These are phyloP conservation scores for Mormyrus iriodes DNA, from an alignment of 2,113 vertebrate genomes.

Conservation along the genomic window DNA sequence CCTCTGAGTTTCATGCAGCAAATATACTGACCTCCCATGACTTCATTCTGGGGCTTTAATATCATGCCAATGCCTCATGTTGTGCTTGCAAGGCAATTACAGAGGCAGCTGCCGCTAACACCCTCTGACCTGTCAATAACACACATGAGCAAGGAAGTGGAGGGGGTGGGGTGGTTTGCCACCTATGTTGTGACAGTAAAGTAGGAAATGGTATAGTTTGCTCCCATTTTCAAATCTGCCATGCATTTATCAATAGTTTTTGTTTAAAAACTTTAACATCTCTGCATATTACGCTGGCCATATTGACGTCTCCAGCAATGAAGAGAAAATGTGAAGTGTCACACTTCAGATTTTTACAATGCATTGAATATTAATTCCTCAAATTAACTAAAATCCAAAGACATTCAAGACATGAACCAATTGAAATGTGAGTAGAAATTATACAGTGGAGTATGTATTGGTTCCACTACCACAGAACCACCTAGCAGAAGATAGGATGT, in stretches of 20 bases:
- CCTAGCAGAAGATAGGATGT: background rate
- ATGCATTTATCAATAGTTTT: background rate
- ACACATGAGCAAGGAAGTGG: background rate
- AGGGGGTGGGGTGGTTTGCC: background rate
- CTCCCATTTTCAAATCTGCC: background rate
- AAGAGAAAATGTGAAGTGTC: background rate
- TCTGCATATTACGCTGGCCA: background rate
- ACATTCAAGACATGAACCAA: background rate
- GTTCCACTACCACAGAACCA: background rate
- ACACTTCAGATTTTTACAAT: background rate
- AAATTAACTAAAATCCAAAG: background rate
- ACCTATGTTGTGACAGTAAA: background rate
- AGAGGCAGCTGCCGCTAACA: constrained; percentile 5
- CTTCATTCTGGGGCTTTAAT: background rate
- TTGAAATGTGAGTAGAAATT: background rate
- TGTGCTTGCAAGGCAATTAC: constrained; percentile 19
- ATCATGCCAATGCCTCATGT: background rate
- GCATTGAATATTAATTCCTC: background rate
- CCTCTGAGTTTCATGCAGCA: constrained; percentile 1
- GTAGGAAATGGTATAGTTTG: background rate
- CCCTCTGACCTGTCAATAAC: constrained; percentile 16
- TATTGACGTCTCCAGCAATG: background rate
- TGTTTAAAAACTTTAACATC: background rate
- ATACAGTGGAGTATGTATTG: background rate
- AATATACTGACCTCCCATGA: constrained; percentile 10